Conservation (phyloP, 2,797 vertebrate species). For the Oceanodroma leucorhoa region DNA sequence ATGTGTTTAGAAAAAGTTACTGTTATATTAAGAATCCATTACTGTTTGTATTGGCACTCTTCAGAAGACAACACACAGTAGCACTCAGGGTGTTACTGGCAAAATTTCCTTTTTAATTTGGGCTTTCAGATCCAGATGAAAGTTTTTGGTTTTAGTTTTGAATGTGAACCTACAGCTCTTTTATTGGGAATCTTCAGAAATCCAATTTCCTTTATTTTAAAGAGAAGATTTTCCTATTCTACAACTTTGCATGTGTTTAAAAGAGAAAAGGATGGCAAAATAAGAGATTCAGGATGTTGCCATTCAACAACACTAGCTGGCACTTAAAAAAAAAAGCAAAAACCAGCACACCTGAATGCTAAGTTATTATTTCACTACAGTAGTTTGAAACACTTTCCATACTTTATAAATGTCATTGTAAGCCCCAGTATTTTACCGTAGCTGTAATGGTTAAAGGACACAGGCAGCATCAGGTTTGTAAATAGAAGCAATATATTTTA, state of each 20-base stretch:
- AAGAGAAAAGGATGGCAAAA: neutral
- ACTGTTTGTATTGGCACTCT: neutral
- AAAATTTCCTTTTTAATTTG: neutral
- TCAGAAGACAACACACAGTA: neutral
- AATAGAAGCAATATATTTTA: neutral
- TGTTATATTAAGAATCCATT: neutral
- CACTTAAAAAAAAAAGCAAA: neutral
- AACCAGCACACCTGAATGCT: rapidly evolving
- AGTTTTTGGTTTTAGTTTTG: neutral
- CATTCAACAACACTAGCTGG: neutral
- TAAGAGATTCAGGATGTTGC: neutral
- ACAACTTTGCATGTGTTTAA: neutral
- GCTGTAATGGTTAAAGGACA: neutral
- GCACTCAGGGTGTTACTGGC: neutral
- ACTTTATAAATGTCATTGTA: neutral
- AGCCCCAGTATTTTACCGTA: neutral
- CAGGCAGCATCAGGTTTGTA: neutral
- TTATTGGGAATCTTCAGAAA: neutral
- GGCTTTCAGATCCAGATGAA: neutral
- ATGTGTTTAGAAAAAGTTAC: neutral
- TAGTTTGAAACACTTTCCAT: neutral
- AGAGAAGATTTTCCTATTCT: neutral
- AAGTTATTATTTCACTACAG: neutral
- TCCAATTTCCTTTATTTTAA: neutral
- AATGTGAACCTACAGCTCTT: neutral